Evolutionary conservation across 2,113 vertebrate genomes (phyloP).

Genomic region (Pedionomus torquatus): DNA sequence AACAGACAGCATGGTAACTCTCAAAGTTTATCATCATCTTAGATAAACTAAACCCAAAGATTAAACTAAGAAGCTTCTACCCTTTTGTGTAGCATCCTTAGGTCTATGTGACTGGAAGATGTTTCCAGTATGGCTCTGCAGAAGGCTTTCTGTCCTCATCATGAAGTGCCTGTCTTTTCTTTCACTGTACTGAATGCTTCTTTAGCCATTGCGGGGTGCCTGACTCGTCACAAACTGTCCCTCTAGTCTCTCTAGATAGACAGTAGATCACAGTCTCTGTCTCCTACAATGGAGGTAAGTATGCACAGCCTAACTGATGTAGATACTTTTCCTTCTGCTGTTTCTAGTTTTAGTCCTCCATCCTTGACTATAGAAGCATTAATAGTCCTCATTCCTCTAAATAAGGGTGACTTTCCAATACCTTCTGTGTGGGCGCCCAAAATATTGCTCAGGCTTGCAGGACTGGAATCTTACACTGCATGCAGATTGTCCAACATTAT

Average conservation of each 20-base stretch:
- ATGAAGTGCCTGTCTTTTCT: background rate
- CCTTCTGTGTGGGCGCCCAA: background rate
- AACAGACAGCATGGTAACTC: background rate
- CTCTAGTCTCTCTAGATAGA: background rate
- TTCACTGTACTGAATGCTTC: background rate
- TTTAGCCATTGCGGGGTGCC: background rate
- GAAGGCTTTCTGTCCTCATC: background rate
- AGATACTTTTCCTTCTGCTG: background rate
- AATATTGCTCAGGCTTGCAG: background rate
- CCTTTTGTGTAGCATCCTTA: background rate
- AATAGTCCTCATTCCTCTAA: background rate
- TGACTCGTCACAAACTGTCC: background rate
- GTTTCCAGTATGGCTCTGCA: background rate
- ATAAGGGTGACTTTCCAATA: background rate
- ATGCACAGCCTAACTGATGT: background rate
- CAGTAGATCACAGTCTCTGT: background rate
- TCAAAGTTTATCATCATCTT: background rate
- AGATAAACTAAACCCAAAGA: background rate
- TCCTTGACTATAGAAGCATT: background rate
- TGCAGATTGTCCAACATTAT: background rate
- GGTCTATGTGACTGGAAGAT: background rate
- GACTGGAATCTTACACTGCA: background rate
- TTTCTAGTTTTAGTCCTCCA: background rate
- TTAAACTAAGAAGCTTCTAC: background rate
- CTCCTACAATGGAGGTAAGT: background rate